Evolutionary conservation across 2,888 invertebrate species (phyloP).

Genomic region (Phymatocera aterrima): DNA sequence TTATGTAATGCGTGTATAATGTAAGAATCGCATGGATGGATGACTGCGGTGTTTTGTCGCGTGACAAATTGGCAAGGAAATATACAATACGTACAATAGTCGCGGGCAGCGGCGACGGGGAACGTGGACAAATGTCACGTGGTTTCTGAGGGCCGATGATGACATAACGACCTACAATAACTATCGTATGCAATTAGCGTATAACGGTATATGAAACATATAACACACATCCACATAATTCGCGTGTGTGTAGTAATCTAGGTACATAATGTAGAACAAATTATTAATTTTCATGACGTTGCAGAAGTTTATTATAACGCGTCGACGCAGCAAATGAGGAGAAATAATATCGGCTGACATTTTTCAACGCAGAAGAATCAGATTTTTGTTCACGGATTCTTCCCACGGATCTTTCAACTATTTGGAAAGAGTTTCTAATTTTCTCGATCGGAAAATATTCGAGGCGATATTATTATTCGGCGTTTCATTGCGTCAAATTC

Average conservation of each 20-base stretch:
- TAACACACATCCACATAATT: background rate
- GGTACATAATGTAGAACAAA: background rate
- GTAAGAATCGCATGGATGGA: background rate
- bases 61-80: slow-evolving; percentile 34
- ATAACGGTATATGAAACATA: slow-evolving; percentile 15
- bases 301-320: background rate
- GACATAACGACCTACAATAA: slow-evolving; percentile 11
- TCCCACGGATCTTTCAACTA: too few species aligned
- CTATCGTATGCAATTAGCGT: slow-evolving; percentile 16
- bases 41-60: background rate
- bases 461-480: too few species aligned
- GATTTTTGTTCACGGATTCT: too few species aligned
- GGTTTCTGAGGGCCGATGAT: slow-evolving; percentile 21
- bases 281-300: too few species aligned
- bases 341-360: too few species aligned
- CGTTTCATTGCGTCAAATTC: too few species aligned
- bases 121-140: slow-evolving; percentile 1
- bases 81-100: too few species aligned
- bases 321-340: too few species aligned
- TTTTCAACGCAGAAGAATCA: too few species aligned
- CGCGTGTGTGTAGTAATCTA: background rate
- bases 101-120: background rate
- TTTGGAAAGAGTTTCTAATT: too few species aligned
- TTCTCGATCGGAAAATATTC: too few species aligned
- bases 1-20: background rate